Base-by-base conservation (phyloP, 1,140 invertebrate genomes). In the Choristoneura fumiferana region DNA sequence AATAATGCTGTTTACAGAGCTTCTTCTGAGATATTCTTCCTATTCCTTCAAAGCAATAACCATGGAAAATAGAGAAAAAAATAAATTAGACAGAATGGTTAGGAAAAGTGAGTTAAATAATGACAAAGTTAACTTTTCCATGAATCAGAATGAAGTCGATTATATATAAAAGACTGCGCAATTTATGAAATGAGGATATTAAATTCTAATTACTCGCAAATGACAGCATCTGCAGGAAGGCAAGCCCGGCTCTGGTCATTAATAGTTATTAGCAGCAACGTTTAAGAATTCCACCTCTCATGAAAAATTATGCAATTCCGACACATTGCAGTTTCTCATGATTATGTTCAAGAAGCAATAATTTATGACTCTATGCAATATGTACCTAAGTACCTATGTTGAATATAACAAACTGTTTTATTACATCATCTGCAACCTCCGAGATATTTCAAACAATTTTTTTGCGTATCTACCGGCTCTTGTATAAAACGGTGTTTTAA, bases 401-500 rank as follows among this genome's bases (percentile, higher is more conserved):
- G 9, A 3, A 13, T 13, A 38, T 6, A 18, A 15, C 1, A 43
- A 10, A 43, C 40, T 18, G 17, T 43, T 38, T 43, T 43, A 43
- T n/a, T 43, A 43, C 17, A 43, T 18, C 40, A 37, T 37, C 36
- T 22, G 22, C 29, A 29, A 55, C 17, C 33, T 38, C 54, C 17
- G 6, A 8, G 33, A 18, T 38, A 55, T 55, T 55, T 55, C 62
- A 71, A 63, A 67, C 62, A 69, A 71, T 67, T 68, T 76, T 81
- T 78, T 78, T 79, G 73, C 72, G 49, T 65, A 63, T 63, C n/a
- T n/a, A n/a, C n/a, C 65, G 62, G 65, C 63, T 67, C 74, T 70
- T 69, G 69, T 74, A 79, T 73, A 77, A 78, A 75, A 73, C 69
- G 66, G 75, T 87, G 76, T 84, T 86, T 87, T 87, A 84, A 87